Conservation (phyloP, 2,888 invertebrate genomes). For the Noctua comes region DNA sequence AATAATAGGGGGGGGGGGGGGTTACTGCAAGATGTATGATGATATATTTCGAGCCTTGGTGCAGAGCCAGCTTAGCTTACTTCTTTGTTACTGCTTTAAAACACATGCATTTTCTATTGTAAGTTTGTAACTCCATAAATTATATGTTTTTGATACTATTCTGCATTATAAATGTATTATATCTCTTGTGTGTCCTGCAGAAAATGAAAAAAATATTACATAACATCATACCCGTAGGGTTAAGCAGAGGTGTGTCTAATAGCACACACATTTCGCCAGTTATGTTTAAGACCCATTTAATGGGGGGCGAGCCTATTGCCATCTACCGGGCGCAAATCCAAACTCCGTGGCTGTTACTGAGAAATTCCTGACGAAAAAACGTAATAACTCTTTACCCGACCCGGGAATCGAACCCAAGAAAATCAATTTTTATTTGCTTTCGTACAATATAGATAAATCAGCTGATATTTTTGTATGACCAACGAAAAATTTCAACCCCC, state of each 20-base stretch:
- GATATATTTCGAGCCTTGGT: slow-evolving; percentile 32
- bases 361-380: no score
- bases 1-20: slow-evolving; percentile 43
- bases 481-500: background rate
- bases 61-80: slow-evolving; percentile 15
- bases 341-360: no score
- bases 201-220: background rate
- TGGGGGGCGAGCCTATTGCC: no score
- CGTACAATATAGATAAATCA: background rate
- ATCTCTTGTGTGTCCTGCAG: background rate
- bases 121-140: slow-evolving; percentile 17
- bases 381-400: no score
- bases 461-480: background rate
- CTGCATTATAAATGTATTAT: slow-evolving; percentile 5
- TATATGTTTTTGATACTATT: slow-evolving; percentile 5
- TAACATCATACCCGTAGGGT: no score
- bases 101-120: slow-evolving; percentile 20
- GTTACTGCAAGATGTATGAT: slow-evolving; percentile 42
- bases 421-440: background rate
- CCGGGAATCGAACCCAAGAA: no score
- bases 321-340: no score
- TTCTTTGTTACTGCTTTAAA: slow-evolving; percentile 29
- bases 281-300: no score
- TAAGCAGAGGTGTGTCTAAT: no score
- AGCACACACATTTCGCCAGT: no score